Base-by-base conservation (phyloP, 2,113 vertebrate genomes). In the Channa argus region DNA sequence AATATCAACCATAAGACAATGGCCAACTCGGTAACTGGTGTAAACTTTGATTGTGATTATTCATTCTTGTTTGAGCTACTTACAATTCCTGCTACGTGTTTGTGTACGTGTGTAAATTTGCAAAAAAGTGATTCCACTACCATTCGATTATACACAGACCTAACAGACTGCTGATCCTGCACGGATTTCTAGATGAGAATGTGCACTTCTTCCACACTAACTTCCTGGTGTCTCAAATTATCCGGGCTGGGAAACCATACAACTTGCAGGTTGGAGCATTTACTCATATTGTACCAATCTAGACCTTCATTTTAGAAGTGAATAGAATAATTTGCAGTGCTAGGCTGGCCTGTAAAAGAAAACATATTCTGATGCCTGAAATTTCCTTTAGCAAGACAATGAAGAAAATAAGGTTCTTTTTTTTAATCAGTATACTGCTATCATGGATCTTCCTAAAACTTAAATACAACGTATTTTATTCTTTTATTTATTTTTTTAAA, bases 151-250 rank as follows among this genome's bases (percentile, higher is more conserved):
- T 34, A 49, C 37, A 14, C 79, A 99, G 97, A 93, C 97, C 97
- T 79, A 97, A 98, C 88, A 96, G 97, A 76, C 86, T 98, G 89
- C 92, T 98, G 78, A 99, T 99, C 86, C 95, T 98, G 58, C 97
- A 99, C 8, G 97, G 97, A 24, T 99, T 98, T 91, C 94, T 99
- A 61, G 97, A 99, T 77, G 97, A 98, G 89, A 98, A 99, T 2
- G 97, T 99, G 92, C 97, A 99, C 94, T 98, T 98, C 95, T 99
- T 98, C 89, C 97, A 99, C 92, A 99, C 97, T 13, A 98, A 97
- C 88, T 98, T 98, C 92, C 93, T 99, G 65, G 96, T 99, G 73
- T 98, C 97, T 36, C 97, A 99, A 85, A 95, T 99, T 67, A 97
- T 99, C 92, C 96, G 96, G 43, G 97, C 96, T n/a, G 97, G 97